Evolutionary conservation across 2,113 vertebrate genomes (phyloP).

Genomic region (Chinchilla lanigera): DNA sequence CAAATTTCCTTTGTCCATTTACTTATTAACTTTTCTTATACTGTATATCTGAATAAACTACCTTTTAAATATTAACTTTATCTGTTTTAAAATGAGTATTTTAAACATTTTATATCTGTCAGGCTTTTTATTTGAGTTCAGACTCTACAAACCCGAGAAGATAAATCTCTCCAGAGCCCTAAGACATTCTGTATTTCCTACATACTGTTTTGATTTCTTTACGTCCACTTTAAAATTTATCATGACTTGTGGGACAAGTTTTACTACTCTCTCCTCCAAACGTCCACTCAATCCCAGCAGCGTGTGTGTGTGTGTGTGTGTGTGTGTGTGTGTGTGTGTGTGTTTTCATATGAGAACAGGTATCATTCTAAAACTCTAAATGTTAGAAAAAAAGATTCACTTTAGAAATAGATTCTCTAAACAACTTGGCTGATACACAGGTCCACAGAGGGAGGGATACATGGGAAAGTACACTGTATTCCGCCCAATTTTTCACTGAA

Average conservation of each 20-base stretch:
- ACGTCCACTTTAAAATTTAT: not conserved
- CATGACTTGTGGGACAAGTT: not conserved
- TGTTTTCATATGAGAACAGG: not conserved
- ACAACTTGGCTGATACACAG: not conserved
- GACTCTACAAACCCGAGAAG: not conserved
- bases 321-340: no score
- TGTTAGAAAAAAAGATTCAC: constrained; percentile 10
- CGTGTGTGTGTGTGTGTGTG: no score
- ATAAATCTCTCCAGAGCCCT: not conserved
- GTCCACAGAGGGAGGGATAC: not conserved
- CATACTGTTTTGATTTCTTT: not conserved
- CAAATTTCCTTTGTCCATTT: not conserved
- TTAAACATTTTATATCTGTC: not conserved
- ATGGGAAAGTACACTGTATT: not conserved
- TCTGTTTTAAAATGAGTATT: not conserved
- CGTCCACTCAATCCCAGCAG: not conserved
- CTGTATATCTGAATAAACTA: not conserved
- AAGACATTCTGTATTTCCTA: not conserved
- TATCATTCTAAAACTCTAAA: not conserved
- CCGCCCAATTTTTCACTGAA: not conserved
- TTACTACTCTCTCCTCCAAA: not conserved
- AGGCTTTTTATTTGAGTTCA: not conserved
- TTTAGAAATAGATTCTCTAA: constrained; percentile 29
- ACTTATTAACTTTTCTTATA: not conserved
- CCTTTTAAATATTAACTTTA: not conserved